Evolutionary conservation across 2,113 vertebrate genomes (phyloP), one percentile per base, ranked within the genome.

Genomic region (Hypocryptadius cinnamomeus): DNA sequence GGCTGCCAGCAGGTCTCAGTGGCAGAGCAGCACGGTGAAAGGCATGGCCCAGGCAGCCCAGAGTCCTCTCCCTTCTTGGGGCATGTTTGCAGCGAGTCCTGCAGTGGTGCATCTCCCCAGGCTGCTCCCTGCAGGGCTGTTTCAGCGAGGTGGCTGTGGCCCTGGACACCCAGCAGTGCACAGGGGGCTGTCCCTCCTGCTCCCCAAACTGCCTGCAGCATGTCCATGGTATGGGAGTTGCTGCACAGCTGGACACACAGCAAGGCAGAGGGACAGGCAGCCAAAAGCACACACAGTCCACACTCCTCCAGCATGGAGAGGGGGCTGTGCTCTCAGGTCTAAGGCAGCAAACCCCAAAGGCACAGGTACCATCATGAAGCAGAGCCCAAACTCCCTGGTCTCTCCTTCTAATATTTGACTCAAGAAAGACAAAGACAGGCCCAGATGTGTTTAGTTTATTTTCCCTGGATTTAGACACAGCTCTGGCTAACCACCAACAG

Each of bases 401-500:
- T 42, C 40, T 10, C 51, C 18, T 51, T 54, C 47, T 35, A 64
- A 12, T 56, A n/a, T 15, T 33, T 69, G 31, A 21, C 17, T 45
- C 42, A 92, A 92, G 28, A 92, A 87, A 69, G 21, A 66, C 28
- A 57, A 48, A 82, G 30, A 54, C 51, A 70, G 25, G 16, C 42
- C 20, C 69, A 48, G 60, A 37, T 69, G 54, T 72, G 25, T 95
- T 93, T 30, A 15, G 20, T 97, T 97, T 97, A 96, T 96, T 95
- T 89, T 44, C 54, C 59, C 84, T 73, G 87, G 33, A 57, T 87
- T 90, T 86, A 91, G 72, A 79, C 90, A 95, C 93, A 96, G 85
- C 87, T 91, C 82, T 86, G 37, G 66, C 63, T 65, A 63, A 76
- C 45, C 64, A 54, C 37, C 39, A n/a, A 22, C 59, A 79, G 80